phyloP scores from a whole-genome alignment of 2,888 invertebrate genomes.

The Leptinotarsa haldemani region DNA sequence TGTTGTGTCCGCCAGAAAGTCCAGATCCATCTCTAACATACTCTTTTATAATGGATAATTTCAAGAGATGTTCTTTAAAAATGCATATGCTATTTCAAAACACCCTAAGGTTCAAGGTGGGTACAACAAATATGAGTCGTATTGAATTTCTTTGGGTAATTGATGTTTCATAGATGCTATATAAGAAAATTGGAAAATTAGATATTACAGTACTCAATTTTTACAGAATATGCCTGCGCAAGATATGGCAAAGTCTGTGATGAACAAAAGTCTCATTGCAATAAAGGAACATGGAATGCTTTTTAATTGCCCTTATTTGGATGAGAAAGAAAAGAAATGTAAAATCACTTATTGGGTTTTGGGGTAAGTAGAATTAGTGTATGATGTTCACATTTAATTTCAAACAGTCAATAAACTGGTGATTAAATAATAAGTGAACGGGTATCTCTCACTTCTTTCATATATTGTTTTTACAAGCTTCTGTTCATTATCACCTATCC shows the following conservation, averaged over 20 bases:
- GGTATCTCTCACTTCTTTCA: too few relatives aligned
- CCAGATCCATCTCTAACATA: conserved; percentile 59
- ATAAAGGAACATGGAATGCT: conserved; percentile 88
- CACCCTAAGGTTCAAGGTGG: conserved; percentile 71
- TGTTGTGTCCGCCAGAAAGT: conserved; percentile 72
- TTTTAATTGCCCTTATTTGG: conserved; percentile 72
- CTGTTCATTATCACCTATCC: too few relatives aligned
- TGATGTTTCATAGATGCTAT: too few relatives aligned
- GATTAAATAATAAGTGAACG: too few relatives aligned
- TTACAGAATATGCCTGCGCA: conserved; percentile 65
- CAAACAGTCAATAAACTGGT: too few relatives aligned
- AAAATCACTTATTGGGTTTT: conserved; percentile 82
- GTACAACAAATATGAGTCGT: background rate
- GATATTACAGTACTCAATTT: conserved; percentile 11
- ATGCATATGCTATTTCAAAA: conserved; percentile 81
- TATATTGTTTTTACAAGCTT: too few relatives aligned
- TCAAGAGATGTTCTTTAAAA: conserved; percentile 76
- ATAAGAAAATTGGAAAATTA: too few relatives aligned
- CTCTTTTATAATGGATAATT: conserved; percentile 73
- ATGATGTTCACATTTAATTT: background rate
- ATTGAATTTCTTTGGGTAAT: too few relatives aligned
- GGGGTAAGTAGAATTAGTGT: conserved; percentile 70
- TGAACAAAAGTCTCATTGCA: conserved; percentile 80
- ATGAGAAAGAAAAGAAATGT: conserved; percentile 62
- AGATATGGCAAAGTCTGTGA: conserved; percentile 66